These are phyloP conservation scores for Geococcyx californianus DNA, from an alignment of 2,113 vertebrate species.

Conservation along the genomic window DNA sequence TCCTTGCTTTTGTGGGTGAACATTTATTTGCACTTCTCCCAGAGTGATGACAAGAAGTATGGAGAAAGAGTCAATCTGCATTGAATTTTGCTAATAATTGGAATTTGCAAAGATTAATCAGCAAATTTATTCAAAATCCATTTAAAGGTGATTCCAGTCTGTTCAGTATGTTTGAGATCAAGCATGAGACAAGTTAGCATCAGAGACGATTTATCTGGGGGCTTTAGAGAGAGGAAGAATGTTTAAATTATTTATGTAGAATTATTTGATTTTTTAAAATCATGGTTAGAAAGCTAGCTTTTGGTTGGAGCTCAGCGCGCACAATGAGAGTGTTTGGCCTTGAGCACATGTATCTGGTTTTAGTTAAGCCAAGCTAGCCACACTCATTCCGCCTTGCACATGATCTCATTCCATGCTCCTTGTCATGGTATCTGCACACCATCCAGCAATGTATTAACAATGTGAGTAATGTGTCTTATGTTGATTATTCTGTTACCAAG, in stretches of 20 bases:
- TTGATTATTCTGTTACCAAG: slow-evolving; percentile 40
- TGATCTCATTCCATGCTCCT: slow-evolving; percentile 49
- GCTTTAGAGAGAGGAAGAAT: neutral
- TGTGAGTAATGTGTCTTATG: slow-evolving; percentile 9
- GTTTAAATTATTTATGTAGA: neutral
- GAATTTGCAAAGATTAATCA: neutral
- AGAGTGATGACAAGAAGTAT: neutral
- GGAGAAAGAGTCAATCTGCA: neutral
- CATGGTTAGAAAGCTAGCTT: neutral
- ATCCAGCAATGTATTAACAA: slow-evolving; percentile 34
- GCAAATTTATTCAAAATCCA: neutral
- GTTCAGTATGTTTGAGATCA: neutral
- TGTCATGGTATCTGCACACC: slow-evolving; percentile 44
- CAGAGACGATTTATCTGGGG: neutral
- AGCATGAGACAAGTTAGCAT: neutral
- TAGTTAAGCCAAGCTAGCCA: slow-evolving; percentile 56
- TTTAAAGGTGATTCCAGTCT: neutral
- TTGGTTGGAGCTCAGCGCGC: slow-evolving; percentile 6
- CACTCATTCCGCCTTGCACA: slow-evolving; percentile 28
- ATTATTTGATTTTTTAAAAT: neutral
- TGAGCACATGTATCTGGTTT: slow-evolving; percentile 23
- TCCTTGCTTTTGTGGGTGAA: neutral
- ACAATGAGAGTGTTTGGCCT: slow-evolving; percentile 31
- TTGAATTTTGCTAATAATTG: neutral
- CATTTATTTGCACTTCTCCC: neutral